These are phyloP conservation scores for Alexandromys fortis DNA, from an alignment of 2,113 vertebrate species.

Conservation along the genomic window DNA sequence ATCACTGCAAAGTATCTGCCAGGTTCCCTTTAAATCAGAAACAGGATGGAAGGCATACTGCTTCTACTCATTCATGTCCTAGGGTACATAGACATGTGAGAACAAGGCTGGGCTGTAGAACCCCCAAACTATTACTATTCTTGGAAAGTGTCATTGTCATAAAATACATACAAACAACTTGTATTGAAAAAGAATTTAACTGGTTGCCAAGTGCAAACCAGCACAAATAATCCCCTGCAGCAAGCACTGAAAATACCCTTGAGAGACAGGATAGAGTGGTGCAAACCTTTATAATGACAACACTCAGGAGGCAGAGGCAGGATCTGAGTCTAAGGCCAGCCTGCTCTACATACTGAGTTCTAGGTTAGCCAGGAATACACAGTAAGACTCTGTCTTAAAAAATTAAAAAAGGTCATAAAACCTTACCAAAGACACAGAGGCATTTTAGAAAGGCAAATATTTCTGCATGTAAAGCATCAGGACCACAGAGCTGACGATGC, in stretches of 20 bases:
- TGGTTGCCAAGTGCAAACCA: background rate
- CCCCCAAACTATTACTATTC: background rate
- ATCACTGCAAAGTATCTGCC: constrained; percentile 13
- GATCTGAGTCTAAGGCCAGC: background rate
- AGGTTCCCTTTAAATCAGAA: constrained; percentile 1
- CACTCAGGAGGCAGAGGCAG: background rate
- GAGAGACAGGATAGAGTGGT: background rate
- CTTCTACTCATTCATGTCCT: background rate
- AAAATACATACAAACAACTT: constrained; percentile 13
- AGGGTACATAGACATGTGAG: background rate
- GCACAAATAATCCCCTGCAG: background rate
- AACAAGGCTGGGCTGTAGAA: background rate
- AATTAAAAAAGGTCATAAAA: background rate
- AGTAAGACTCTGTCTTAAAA: background rate
- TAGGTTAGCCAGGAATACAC: background rate
- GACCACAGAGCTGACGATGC: background rate
- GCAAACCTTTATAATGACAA: too few species aligned
- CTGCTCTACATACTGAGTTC: background rate
- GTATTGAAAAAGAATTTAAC: background rate
- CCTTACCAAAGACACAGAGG: background rate
- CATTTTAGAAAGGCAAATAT: constrained; percentile 22
- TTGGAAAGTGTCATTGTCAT: background rate
- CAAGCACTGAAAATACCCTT: background rate
- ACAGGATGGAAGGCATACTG: background rate
- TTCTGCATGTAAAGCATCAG: background rate